Conservation (phyloP, 2,888 invertebrate species). For the Eristalis tenax region DNA sequence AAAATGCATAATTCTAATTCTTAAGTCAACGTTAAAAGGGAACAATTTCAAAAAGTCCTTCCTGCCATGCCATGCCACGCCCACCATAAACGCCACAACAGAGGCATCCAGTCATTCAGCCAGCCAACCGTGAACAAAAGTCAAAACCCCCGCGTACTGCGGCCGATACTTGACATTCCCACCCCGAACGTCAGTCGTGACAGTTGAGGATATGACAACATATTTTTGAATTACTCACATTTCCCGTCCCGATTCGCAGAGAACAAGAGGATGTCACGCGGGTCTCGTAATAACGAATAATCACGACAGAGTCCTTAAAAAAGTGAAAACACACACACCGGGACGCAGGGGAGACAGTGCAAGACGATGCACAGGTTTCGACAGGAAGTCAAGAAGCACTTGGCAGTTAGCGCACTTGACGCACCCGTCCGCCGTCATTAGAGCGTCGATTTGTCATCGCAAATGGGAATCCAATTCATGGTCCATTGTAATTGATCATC, state of each 20-base stretch:
- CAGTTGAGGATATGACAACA: slow-evolving; percentile 67
- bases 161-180: slow-evolving; percentile 45
- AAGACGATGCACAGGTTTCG: slow-evolving; percentile 48
- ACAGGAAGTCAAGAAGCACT: slow-evolving; percentile 61
- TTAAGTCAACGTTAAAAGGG: slow-evolving; percentile 64
- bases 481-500: slow-evolving; percentile 68
- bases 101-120: not conserved
- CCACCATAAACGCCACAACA: slow-evolving; percentile 55
- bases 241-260: not conserved
- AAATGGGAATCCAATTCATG: slow-evolving; percentile 34
- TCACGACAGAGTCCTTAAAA: slow-evolving; percentile 42
- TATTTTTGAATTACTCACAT: slow-evolving; percentile 44
- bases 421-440: slow-evolving; percentile 57
- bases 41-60: slow-evolving; percentile 60
- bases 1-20: slow-evolving; percentile 72
- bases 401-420: slow-evolving; percentile 70
- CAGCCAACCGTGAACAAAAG: slow-evolving; percentile 9
- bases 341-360: slow-evolving; percentile 13
- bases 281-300: slow-evolving; percentile 57
- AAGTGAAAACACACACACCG: not conserved
- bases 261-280: slow-evolving; percentile 69
- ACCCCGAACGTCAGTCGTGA: slow-evolving; percentile 40
- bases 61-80: slow-evolving; percentile 11
- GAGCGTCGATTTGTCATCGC: slow-evolving; percentile 58
- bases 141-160: slow-evolving; percentile 24